These are phyloP conservation scores for Griposia aprilina DNA, from an alignment of 2,888 invertebrate species.

Conservation along the genomic window DNA sequence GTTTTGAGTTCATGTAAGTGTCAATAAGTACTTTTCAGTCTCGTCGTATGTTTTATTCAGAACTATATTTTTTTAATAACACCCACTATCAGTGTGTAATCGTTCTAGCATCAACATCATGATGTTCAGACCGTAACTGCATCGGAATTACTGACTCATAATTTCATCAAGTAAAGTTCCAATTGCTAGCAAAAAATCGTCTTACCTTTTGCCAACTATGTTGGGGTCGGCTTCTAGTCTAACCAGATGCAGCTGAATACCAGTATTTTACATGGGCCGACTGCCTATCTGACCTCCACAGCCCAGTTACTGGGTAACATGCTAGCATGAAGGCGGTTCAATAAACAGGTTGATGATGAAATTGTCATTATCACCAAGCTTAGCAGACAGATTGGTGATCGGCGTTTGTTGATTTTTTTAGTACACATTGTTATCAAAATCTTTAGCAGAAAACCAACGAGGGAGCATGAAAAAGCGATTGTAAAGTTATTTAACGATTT, in stretches of 20 bases:
- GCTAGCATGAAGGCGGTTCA: neutral
- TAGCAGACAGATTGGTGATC: neutral
- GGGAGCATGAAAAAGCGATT: neutral
- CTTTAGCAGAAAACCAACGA: neutral
- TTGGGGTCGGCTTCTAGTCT: neutral
- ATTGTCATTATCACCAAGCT: neutral
- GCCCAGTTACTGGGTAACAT: neutral
- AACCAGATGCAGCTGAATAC: neutral
- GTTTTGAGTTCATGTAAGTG: too few species aligned
- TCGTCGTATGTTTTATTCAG: too few species aligned
- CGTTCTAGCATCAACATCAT: neutral
- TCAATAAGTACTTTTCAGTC: too few species aligned
- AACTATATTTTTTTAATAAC: too few species aligned
- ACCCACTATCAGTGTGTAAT: neutral
- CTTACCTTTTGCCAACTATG: neutral
- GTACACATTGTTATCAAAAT: neutral
- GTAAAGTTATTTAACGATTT: neutral
- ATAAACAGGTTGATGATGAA: neutral
- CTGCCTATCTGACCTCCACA: neutral
- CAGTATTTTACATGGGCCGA: neutral
- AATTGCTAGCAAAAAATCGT: neutral
- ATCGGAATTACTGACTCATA: neutral
- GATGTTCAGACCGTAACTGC: neutral
- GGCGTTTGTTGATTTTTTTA: neutral
- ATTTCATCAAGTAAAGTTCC: neutral